phyloP scores from a whole-genome alignment of 2,113 vertebrate species.

The Barnardius zonarius region DNA sequence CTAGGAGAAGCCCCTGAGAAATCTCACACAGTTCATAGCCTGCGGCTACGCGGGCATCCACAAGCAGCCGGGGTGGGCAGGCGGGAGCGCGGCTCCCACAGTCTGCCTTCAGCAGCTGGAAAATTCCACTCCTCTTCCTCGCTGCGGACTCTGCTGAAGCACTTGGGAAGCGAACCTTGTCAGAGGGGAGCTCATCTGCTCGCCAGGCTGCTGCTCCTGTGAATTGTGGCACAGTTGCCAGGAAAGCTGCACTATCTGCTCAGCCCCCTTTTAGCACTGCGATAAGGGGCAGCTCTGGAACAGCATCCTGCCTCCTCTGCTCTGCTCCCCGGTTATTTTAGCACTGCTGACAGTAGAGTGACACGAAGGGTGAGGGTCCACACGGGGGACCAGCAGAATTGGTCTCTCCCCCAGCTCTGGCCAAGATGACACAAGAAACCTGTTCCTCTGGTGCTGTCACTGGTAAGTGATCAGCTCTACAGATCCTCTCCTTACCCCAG shows the following conservation, averaged over 20 bases:
- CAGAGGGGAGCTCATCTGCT: neutral
- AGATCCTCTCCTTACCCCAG: neutral
- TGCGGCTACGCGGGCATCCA: constrained; percentile 15
- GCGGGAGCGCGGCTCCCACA: neutral
- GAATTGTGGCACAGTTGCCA: neutral
- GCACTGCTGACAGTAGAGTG: neutral
- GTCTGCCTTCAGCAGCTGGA: constrained; percentile 1
- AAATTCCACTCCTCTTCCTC: constrained; percentile 39
- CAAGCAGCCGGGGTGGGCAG: neutral
- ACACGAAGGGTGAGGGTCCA: neutral
- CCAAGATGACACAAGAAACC: neutral
- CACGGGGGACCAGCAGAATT: neutral
- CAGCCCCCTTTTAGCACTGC: neutral
- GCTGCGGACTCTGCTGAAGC: neutral
- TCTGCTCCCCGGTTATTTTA: neutral
- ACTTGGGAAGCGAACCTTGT: neutral
- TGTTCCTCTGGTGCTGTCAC: neutral
- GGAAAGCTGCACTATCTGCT: neutral
- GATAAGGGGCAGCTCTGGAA: neutral
- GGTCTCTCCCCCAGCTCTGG: neutral
- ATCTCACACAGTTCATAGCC: constrained; percentile 50
- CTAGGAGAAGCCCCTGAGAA: constrained; percentile 66
- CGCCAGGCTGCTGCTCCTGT: neutral
- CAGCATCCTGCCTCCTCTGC: neutral
- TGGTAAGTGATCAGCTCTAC: neutral